Conservation (phyloP, 2,888 invertebrate species). For the Sipunculus nudus region DNA sequence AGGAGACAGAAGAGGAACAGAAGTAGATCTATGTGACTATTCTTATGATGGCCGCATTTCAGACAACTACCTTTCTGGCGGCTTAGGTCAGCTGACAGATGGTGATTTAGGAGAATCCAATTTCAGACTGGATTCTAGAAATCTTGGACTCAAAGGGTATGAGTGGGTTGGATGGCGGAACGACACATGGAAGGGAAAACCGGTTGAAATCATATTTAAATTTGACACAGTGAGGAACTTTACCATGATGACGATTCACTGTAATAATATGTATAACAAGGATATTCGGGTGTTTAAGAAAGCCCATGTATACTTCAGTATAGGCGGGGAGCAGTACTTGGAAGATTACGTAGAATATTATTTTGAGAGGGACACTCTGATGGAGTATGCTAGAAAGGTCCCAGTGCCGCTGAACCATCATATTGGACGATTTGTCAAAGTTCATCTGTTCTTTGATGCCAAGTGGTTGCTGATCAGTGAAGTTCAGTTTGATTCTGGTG, state of each 20-base stretch:
- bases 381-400: constrained; percentile 83
- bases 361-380: constrained; percentile 79
- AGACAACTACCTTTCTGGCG: constrained; percentile 73
- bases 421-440: constrained; percentile 82
- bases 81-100: constrained; percentile 85
- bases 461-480: constrained; percentile 92
- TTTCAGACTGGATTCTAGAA: constrained; percentile 75
- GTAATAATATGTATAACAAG: constrained; percentile 85
- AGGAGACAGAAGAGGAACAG: constrained; percentile 82
- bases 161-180: constrained; percentile 91
- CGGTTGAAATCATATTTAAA: constrained; percentile 82
- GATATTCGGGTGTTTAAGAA: constrained; percentile 87
- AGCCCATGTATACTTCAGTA: constrained; percentile 78
- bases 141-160: constrained; percentile 73
- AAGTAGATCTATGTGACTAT: constrained; percentile 83
- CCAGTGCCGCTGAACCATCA: constrained; percentile 83
- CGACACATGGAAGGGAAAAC: constrained; percentile 72
- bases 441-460: constrained; percentile 79
- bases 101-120: constrained; percentile 82
- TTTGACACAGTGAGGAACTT: constrained; percentile 90
- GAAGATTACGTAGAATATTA: constrained; percentile 76
- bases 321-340: constrained; percentile 81
- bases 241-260: constrained; percentile 81
- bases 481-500: constrained; percentile 86
- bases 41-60: constrained; percentile 82